Percentiles rank a stretch among this genome's conserved stretches.
These are phyloP conservation scores for Drosophila varians DNA, from an alignment of 1,140 invertebrate species.

Conservation along the genomic window DNA sequence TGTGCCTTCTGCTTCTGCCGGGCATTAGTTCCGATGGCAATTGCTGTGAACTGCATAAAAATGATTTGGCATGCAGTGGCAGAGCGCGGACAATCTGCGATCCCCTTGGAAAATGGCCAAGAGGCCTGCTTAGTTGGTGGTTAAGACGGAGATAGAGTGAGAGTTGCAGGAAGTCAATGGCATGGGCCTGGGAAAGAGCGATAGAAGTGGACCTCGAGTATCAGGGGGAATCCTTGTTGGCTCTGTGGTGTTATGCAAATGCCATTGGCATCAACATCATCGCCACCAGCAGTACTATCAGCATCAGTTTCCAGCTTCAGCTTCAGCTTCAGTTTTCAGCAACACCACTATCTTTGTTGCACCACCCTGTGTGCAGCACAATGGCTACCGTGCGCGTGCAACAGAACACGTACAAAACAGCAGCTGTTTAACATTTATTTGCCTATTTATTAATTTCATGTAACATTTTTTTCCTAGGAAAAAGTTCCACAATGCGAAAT, in stretches of 20 bases:
- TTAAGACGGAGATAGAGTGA: neutral
- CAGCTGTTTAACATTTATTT: constrained; percentile 83
- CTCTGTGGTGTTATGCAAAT: constrained; percentile 74
- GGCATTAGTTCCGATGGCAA: constrained; percentile 69
- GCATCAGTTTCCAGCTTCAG: neutral
- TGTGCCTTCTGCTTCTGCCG: neutral
- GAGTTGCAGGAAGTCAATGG: constrained; percentile 39
- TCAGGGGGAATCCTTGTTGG: constrained; percentile 40
- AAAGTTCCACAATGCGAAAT: constrained; percentile 78
- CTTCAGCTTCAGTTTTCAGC: neutral
- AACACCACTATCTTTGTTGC: constrained; percentile 6
- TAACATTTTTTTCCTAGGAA: constrained; percentile 81
- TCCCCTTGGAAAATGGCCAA: constrained; percentile 8
- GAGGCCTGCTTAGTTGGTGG: constrained; percentile 29
- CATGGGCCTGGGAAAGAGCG: constrained; percentile 59
- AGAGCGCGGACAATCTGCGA: constrained; percentile 27
- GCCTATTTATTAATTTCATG: constrained; percentile 83
- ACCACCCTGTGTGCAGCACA: constrained; percentile 79
- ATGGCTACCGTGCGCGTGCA: constrained; percentile 80
- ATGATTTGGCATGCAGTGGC: constrained; percentile 79
- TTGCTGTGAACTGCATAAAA: constrained; percentile 74
- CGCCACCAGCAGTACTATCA: constrained; percentile 31
- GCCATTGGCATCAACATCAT: constrained; percentile 57
- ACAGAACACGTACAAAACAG: constrained; percentile 76
- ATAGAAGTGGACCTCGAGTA: constrained; percentile 16